Percentiles rank a stretch among this genome's conserved stretches.
phyloP scores from a whole-genome alignment of 2,888 invertebrate species.

The Scaptomyza caliginosa region DNA sequence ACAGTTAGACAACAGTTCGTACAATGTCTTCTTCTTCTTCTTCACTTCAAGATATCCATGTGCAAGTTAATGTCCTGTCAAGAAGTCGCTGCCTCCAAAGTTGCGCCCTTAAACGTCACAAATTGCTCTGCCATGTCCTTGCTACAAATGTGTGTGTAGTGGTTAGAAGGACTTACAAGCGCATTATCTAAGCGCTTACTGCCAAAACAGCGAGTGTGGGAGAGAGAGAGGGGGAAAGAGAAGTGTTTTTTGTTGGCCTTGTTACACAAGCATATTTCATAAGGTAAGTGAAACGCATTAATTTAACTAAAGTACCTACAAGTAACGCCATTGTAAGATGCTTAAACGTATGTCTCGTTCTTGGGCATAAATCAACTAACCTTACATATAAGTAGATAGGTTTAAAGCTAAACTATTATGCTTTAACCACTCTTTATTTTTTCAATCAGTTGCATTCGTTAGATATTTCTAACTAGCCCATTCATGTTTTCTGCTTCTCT shows the following conservation, averaged over 20 bases:
- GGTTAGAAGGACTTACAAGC: slow-evolving; percentile 26
- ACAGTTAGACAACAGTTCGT: slow-evolving; percentile 59
- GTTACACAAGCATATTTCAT: slow-evolving; percentile 21
- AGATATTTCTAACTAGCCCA: not conserved
- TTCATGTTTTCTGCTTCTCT: not conserved
- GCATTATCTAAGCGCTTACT: slow-evolving; percentile 45
- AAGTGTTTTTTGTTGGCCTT: slow-evolving; percentile 12
- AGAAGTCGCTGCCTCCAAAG: slow-evolving; percentile 77
- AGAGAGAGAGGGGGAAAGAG: not conserved
- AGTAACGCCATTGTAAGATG: slow-evolving; percentile 24
- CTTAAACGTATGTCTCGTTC: slow-evolving; percentile 1
- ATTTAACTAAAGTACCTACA: slow-evolving; percentile 45
- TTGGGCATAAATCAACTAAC: slow-evolving; percentile 7
- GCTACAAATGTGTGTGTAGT: not conserved
- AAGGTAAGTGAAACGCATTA: slow-evolving; percentile 47
- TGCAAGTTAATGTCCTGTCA: slow-evolving; percentile 78
- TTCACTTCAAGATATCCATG: slow-evolving; percentile 60
- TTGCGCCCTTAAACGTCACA: slow-evolving; percentile 76
- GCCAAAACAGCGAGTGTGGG: too few species aligned
- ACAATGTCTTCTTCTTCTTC: slow-evolving; percentile 38
- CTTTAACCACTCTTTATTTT: slow-evolving; percentile 5
- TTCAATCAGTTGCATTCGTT: slow-evolving; percentile 5
- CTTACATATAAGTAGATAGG: not conserved
- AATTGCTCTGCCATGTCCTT: slow-evolving; percentile 59
- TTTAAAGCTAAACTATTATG: not conserved